Percentiles rank a stretch among this genome's conserved stretches.
phyloP scores from a whole-genome alignment of 1,140 invertebrate genomes.

The Teleogryllus occipitalis region DNA sequence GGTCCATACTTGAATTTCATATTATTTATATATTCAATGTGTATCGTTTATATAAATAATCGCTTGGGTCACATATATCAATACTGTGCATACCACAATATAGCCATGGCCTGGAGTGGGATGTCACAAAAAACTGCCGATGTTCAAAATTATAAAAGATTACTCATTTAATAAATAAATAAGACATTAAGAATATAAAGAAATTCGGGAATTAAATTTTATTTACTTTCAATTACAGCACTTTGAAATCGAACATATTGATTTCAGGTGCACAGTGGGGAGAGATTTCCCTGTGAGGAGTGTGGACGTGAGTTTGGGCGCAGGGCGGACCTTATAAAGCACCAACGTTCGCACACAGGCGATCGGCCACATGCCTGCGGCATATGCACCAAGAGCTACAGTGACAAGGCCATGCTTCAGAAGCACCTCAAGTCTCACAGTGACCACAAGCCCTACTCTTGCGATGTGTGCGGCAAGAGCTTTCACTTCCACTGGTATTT shows the following conservation, averaged over 20 bases:
- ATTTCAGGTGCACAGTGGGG: slow-evolving; percentile 23
- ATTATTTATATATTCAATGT: too few relatives aligned
- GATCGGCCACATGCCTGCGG: slow-evolving; percentile 39
- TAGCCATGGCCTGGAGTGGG: too few relatives aligned
- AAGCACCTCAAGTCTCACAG: slow-evolving; percentile 22
- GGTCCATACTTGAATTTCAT: too few relatives aligned
- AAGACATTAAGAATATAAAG: neutral
- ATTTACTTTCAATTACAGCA: neutral
- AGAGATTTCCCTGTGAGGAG: slow-evolving; percentile 29
- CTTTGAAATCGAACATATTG: neutral
- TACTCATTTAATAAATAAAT: too few relatives aligned
- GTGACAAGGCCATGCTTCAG: slow-evolving; percentile 19
- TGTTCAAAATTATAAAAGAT: too few relatives aligned
- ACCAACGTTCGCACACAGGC: slow-evolving; percentile 51
- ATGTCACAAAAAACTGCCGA: too few relatives aligned
- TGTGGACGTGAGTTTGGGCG: slow-evolving; percentile 44
- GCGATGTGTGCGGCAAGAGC: slow-evolving; percentile 22
- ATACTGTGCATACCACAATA: too few relatives aligned
- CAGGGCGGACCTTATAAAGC: slow-evolving; percentile 47
- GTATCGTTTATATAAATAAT: too few relatives aligned
- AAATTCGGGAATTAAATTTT: neutral
- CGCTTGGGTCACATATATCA: too few relatives aligned
- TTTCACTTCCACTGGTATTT: slow-evolving; percentile 23
- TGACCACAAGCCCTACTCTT: slow-evolving; percentile 19
- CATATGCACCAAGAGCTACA: slow-evolving; percentile 19